Evolutionary conservation across 1,140 invertebrate genomes (phyloP), one percentile per base, ranked within the genome.

Genomic region (Homarus americanus): DNA sequence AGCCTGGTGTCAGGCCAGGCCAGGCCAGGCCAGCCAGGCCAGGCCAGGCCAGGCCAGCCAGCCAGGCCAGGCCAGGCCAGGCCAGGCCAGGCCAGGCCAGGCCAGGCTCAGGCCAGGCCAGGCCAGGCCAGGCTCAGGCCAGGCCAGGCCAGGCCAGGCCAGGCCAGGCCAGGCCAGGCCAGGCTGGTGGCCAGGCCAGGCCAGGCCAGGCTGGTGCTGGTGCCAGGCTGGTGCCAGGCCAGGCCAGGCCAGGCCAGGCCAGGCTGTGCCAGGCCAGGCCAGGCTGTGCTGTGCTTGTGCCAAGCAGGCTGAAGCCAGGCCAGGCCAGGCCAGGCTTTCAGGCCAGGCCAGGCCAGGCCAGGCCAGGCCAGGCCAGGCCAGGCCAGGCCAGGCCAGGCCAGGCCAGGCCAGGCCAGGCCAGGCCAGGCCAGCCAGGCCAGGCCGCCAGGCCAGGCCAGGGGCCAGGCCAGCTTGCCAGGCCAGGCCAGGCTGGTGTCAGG

Each of bases 261-360:
- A n/a, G n/a, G 92, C 73, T 41, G 3, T 20, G 72, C 72, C 72
- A 75, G 72, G 72, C 72, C 72, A 75, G 72, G 72, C 72, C 72
- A 82, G 79, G 79, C 79, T 28, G 66, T 24, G 24, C 66, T 28
- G 66, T 24, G 24, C 66, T 28, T 24, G 66, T 32, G 66, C 66
- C 66, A 72, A 32, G 66, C 66, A 24, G 36, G 66, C 24, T 32
- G 24, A 72, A 32, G 66, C 66, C 66, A 72, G 66, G 66, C 66
- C 66, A 72, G 5, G 66, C 66, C 66, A 72, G 66, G 66, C 66
- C 66, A 72, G 66, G 66, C 20, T 28, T 7, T 5, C n/a, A n/a
- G 89, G 92, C 92, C 91, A 92, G 92, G 92, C 86, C 92, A 88
- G 89, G 92, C 89, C 89, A 92, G 91, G 91, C 80, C 88, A 66